Percentiles rank a stretch among this genome's conserved stretches.
Conservation (phyloP, 2,797 vertebrate species). For the Synaphobranchus kaupii region DNA sequence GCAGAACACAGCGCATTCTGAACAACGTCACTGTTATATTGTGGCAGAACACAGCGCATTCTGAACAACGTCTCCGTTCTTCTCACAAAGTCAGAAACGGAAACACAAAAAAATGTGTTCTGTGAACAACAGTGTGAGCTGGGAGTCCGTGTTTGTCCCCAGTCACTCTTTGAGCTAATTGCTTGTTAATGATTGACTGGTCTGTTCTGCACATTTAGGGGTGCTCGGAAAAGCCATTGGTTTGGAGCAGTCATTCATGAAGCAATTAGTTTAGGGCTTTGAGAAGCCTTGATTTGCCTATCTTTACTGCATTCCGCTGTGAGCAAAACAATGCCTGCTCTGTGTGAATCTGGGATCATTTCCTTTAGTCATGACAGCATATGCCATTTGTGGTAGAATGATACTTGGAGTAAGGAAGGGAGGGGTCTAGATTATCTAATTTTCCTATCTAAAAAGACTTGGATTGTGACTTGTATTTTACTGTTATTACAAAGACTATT, state of each 20-base stretch:
- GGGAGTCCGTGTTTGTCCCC: neutral
- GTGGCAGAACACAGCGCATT: neutral
- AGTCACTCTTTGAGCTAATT: constrained; percentile 22
- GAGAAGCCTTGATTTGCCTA: constrained; percentile 15
- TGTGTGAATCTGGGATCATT: neutral
- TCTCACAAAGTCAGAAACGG: neutral
- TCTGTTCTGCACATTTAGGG: neutral
- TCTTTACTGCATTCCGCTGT: neutral
- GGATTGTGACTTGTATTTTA: neutral
- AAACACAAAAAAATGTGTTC: constrained; percentile 1
- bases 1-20: no score
- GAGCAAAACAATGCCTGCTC: neutral
- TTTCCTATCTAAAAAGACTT: neutral
- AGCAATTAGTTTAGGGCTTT: constrained; percentile 21
- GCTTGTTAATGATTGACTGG: constrained; percentile 33
- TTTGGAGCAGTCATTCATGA: constrained; percentile 23
- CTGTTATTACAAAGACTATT: neutral
- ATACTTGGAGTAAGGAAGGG: neutral
- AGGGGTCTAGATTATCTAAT: neutral
- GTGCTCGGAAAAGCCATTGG: constrained; percentile 5
- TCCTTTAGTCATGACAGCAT: neutral
- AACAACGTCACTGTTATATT: no score
- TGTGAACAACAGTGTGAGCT: neutral
- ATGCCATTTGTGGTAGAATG: neutral
- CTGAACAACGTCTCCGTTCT: neutral